These are phyloP conservation scores for Cremastobaeus sp. DNA, from an alignment of 2,888 invertebrate species.

Conservation along the genomic window DNA sequence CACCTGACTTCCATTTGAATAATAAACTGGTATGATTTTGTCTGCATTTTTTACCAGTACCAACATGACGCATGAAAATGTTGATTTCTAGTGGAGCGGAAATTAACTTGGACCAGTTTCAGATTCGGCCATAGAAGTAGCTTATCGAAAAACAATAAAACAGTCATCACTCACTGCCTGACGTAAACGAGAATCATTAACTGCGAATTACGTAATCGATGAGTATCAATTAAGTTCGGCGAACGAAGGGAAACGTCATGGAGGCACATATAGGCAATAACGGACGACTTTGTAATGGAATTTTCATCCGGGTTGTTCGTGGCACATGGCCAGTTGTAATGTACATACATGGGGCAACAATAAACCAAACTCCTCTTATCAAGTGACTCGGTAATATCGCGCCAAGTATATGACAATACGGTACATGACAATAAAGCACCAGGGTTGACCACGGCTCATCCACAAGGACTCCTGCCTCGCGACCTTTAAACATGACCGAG, in stretches of 20 bases:
- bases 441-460: constrained; percentile 34
- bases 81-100: no score
- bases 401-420: constrained; percentile 49
- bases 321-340: constrained; percentile 50
- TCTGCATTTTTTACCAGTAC: no score
- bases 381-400: constrained; percentile 36
- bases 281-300: constrained; percentile 52
- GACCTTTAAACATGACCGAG: constrained; percentile 26
- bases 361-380: constrained; percentile 51
- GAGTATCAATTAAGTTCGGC: constrained; percentile 34
- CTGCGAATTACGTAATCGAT: constrained; percentile 33
- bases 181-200: constrained; percentile 28
- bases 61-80: no score
- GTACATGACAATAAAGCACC: constrained; percentile 45
- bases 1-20: no score
- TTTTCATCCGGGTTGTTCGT: constrained; percentile 48
- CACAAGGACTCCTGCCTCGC: background rate
- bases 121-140: no score
- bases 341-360: constrained; percentile 38
- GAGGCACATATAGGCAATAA: constrained; percentile 42
- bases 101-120: no score
- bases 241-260: constrained; percentile 37
- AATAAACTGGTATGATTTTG: no score
- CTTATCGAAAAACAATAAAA: constrained; percentile 12
- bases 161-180: constrained; percentile 11